Percentiles rank a stretch among this genome's conserved stretches.
Conservation (phyloP, 2,113 vertebrate species). For the Eretmochelys imbricata region DNA sequence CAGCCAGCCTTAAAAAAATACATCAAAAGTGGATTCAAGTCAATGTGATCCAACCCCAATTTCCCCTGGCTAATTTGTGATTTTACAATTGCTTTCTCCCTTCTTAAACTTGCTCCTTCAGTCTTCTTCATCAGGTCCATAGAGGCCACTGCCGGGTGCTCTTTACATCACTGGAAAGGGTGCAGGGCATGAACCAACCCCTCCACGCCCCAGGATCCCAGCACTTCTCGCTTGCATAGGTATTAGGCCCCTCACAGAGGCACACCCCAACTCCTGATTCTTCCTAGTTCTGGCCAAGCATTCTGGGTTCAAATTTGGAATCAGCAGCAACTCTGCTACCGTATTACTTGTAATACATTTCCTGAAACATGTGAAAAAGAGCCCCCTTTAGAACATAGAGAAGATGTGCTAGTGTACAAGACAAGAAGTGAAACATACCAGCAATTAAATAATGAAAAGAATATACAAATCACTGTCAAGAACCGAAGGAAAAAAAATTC, state of each 20-base stretch:
- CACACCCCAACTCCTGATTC: neutral
- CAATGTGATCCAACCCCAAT: neutral
- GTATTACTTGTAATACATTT: neutral
- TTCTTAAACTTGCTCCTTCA: neutral
- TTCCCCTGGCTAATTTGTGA: neutral
- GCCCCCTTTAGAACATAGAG: neutral
- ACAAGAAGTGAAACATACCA: neutral
- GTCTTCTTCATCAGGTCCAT: neutral
- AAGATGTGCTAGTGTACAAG: neutral
- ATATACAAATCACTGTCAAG: neutral
- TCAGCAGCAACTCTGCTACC: neutral
- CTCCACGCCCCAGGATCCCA: neutral
- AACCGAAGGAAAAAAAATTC: neutral
- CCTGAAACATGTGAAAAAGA: neutral
- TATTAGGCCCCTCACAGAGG: neutral
- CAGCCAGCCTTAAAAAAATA: neutral
- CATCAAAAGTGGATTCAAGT: neutral
- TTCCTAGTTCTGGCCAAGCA: neutral
- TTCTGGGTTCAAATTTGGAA: neutral
- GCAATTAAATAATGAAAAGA: neutral
- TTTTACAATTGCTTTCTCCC: neutral
- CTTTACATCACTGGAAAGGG: too few species aligned
- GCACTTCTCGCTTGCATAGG: neutral
- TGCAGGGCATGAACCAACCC: neutral
- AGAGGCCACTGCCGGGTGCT: neutral